Percentiles rank a stretch among this genome's conserved stretches.
These are phyloP conservation scores for Passer montanus DNA, from an alignment of 2,113 vertebrate genomes.

Conservation along the genomic window DNA sequence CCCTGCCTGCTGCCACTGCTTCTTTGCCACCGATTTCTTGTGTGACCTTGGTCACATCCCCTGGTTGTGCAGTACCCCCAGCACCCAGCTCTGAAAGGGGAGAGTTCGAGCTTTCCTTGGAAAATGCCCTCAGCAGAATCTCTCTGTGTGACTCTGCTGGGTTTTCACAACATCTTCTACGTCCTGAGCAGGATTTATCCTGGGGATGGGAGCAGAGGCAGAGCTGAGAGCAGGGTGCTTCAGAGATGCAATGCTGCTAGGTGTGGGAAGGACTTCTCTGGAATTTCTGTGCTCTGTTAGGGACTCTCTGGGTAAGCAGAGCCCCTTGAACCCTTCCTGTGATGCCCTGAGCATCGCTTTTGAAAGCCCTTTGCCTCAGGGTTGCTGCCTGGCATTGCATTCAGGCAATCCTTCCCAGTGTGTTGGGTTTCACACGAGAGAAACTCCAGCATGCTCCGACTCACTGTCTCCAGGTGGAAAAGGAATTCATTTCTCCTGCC, in stretches of 20 bases:
- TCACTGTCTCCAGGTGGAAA: background rate
- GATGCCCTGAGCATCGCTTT: background rate
- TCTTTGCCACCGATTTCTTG: fast-evolving
- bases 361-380: background rate
- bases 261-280: background rate
- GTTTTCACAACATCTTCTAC: background rate
- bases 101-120: background rate
- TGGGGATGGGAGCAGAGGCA: background rate
- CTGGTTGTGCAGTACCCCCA: background rate
- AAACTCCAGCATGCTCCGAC: background rate
- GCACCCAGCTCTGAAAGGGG: background rate
- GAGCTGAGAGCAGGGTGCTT: background rate
- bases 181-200: background rate
- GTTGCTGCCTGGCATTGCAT: background rate
- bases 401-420: background rate
- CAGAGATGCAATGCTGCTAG: background rate
- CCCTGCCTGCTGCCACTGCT: background rate
- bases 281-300: background rate
- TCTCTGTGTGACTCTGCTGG: background rate
- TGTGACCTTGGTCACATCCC: background rate
- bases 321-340: background rate
- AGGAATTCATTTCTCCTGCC: background rate
- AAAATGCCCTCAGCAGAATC: background rate
- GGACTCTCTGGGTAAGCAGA: background rate
- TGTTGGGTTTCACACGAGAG: background rate